These are phyloP conservation scores for Apamea sordens DNA, from an alignment of 2,888 invertebrate species.

Conservation along the genomic window DNA sequence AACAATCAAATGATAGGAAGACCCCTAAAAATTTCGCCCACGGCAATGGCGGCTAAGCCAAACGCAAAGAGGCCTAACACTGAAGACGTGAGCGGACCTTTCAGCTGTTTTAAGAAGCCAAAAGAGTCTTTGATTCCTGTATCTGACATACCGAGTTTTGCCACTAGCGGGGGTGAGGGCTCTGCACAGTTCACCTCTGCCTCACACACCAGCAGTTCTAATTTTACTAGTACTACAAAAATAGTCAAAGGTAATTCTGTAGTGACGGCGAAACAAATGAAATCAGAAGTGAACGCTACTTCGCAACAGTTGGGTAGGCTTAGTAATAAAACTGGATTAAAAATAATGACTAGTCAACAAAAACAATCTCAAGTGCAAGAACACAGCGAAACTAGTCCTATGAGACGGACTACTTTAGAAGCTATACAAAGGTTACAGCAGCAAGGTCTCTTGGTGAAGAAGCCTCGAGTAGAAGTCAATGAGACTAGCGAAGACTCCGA, in stretches of 20 bases:
- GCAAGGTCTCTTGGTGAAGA: conserved; percentile 86
- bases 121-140: conserved; percentile 82
- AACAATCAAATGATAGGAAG: conserved; percentile 71
- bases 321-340: conserved; percentile 80
- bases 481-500: conserved; percentile 76
- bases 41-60: conserved; percentile 70
- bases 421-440: conserved; percentile 86
- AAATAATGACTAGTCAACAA: conserved; percentile 80
- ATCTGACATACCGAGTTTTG: conserved; percentile 72
- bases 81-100: conserved; percentile 77
- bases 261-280: conserved; percentile 80
- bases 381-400: conserved; percentile 76
- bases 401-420: conserved; percentile 81
- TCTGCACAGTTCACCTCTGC: conserved; percentile 75
- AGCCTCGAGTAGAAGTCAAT: conserved; percentile 80
- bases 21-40: conserved; percentile 80
- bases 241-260: conserved; percentile 79
- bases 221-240: conserved; percentile 79
- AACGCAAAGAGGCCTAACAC: conserved; percentile 73
- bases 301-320: conserved; percentile 81
- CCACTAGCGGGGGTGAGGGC: conserved; percentile 66
- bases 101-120: conserved; percentile 85
- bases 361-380: conserved; percentile 82
- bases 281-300: conserved; percentile 79
- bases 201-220: conserved; percentile 77